A percentile compares a stretch with the other conserved stretches of the same genome.
phyloP scores from a whole-genome alignment of 1,140 invertebrate genomes.

The Drosophila pseudoananassae region DNA sequence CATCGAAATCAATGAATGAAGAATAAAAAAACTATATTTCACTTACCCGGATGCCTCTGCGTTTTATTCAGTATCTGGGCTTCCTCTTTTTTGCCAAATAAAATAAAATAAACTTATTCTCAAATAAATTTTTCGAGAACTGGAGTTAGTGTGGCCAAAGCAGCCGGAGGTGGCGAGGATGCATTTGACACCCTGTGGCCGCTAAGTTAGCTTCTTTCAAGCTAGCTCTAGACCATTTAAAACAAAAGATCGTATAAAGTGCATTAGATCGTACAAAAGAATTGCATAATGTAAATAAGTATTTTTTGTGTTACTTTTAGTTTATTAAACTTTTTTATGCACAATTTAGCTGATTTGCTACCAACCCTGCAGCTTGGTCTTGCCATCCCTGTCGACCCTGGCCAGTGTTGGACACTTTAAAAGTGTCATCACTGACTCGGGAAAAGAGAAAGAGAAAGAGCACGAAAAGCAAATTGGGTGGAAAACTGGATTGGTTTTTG shows the following conservation, averaged over 20 bases:
- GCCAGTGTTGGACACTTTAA: background rate
- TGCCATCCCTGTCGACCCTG: too few relatives aligned
- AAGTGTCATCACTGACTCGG: background rate
- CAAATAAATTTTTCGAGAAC: constrained; percentile 34
- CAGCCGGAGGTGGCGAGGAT: background rate
- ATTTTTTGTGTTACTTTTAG: too few relatives aligned
- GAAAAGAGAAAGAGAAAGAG: constrained; percentile 24
- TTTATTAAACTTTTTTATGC: too few relatives aligned
- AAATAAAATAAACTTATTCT: constrained; percentile 68
- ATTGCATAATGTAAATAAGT: too few relatives aligned
- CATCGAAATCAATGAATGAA: constrained; percentile 13
- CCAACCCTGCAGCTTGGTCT: too few relatives aligned
- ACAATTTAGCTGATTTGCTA: too few relatives aligned
- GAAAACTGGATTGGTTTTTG: constrained; percentile 54
- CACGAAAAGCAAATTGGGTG: constrained; percentile 63
- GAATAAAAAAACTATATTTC: constrained; percentile 7
- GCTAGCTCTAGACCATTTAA: too few relatives aligned
- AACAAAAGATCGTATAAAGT: too few relatives aligned
- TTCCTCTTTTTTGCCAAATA: constrained; percentile 49
- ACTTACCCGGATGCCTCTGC: constrained; percentile 80
- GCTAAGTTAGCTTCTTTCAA: background rate
- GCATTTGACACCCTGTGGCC: background rate
- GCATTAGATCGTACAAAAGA: too few relatives aligned
- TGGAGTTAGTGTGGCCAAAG: constrained; percentile 7
- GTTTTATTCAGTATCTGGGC: constrained; percentile 72